Evolutionary conservation across 2,113 vertebrate genomes (phyloP), one percentile per base, ranked within the genome.

Genomic region (Paradisaea rubra): DNA sequence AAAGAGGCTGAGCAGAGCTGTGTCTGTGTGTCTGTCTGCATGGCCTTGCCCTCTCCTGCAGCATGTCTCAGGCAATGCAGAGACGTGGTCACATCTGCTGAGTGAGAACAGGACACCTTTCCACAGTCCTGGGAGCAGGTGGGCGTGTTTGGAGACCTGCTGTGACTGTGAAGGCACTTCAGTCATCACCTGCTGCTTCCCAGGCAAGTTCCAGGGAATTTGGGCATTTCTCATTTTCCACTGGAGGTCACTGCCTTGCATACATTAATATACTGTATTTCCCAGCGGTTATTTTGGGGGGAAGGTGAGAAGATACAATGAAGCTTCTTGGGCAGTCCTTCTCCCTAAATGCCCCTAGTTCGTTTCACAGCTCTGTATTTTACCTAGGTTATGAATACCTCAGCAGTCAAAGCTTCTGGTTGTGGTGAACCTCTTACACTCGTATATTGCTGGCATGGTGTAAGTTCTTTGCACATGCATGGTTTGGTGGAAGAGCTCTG

Each of bases 61-160:
- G 61, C 33, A 16, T 19, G 2, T 21, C 68, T 25, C 25, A 49
- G 30, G 56, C n/a, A 6, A 22, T 3, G 47, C 37, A 50, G 63
- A 25, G 31, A 25, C 0, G 0, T 7, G 7, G 9, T 64, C 39
- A 18, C 1, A 1, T 35, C 59, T 80, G 63, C 42, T 35, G 76
- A 37, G 65, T 28, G 21, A 59, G 59, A 25, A 4, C 60, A 31
- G 71, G 30, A 30, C 5, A 1, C 0, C 2, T 41, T 81, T 56
- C 18, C 27, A 11, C 21, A 23, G 52, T 39, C n/a, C 35, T 17
- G 27, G 45, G 57, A 77, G 66, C 63, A 87, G 73, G 37, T 72
- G 81, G 80, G 45, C 39, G 19, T 3, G 17, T 52, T 27, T 72
- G 33, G 53, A 81, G n/a, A 65, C 61, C 42, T 3, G 4, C 84